Percentiles rank a stretch among this genome's conserved stretches.
phyloP scores from a whole-genome alignment of 2,888 invertebrate species.

The Branchipolynoe longqiensis region DNA sequence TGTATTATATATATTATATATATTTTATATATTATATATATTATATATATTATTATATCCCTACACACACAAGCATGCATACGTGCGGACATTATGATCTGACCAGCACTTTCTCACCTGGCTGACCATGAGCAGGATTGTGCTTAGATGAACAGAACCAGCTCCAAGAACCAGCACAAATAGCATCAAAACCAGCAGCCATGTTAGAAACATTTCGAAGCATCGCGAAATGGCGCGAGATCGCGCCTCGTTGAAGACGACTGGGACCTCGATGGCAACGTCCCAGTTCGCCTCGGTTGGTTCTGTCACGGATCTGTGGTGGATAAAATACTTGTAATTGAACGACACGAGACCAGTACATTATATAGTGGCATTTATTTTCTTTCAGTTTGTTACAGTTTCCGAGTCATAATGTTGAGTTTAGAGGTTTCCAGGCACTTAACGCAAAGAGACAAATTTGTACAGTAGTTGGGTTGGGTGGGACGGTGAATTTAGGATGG shows the following conservation, averaged over 20 bases:
- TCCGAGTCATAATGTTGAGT: too few relatives aligned
- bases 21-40: background rate
- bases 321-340: too few relatives aligned
- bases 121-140: constrained; percentile 6
- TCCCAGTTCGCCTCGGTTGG: background rate
- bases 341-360: too few relatives aligned
- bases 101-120: background rate
- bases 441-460: too few relatives aligned
- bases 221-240: background rate
- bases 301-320: background rate
- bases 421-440: too few relatives aligned
- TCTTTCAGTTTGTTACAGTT: too few relatives aligned
- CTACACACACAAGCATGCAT: too few relatives aligned
- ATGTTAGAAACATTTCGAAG: constrained; percentile 33
- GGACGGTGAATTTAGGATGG: too few relatives aligned
- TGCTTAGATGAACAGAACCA: background rate
- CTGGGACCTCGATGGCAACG: background rate
- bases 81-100: too few relatives aligned
- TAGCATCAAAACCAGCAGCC: background rate
- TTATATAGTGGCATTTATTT: too few relatives aligned
- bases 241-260: background rate
- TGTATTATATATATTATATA: background rate
- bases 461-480: too few relatives aligned
- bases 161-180: background rate
- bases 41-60: too few relatives aligned